These are phyloP conservation scores for Phyllostomus discolor DNA, from an alignment of 2,113 vertebrate species.

Conservation along the genomic window DNA sequence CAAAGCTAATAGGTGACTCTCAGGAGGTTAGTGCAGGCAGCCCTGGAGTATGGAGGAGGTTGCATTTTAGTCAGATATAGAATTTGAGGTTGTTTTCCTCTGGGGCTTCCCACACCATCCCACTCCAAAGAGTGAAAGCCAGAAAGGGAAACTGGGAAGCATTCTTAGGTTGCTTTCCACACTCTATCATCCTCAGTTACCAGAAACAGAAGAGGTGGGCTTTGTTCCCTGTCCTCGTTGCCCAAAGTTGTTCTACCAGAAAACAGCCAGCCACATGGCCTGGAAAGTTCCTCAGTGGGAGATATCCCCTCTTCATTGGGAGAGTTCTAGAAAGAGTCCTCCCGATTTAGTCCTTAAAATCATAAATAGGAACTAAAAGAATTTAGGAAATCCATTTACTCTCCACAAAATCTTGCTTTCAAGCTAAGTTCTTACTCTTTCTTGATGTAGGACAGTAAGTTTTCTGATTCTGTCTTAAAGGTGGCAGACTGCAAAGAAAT, in stretches of 20 bases:
- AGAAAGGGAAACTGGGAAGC: not conserved
- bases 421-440: not conserved
- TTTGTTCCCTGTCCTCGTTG: not conserved
- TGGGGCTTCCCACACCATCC: not conserved
- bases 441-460: not conserved
- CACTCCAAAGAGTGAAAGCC: not conserved
- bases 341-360: not conserved
- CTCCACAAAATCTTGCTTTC: not conserved
- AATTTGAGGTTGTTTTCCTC: not conserved
- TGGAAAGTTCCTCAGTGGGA: not conserved
- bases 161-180: not conserved
- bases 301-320: not conserved
- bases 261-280: not conserved
- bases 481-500: slow-evolving; percentile 10
- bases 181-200: not conserved
- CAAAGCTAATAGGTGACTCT: not conserved
- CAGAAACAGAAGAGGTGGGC: not conserved
- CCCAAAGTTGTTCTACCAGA: not conserved
- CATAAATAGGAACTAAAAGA: slow-evolving; percentile 27
- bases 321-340: not conserved
- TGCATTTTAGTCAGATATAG: not conserved
- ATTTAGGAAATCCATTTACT: slow-evolving; percentile 11
- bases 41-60: rapidly evolving
- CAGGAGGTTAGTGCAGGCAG: not conserved
- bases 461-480: slow-evolving; percentile 21